Conservation (phyloP, 2,888 invertebrate genomes). For the Schrankia costaestrigalis region DNA sequence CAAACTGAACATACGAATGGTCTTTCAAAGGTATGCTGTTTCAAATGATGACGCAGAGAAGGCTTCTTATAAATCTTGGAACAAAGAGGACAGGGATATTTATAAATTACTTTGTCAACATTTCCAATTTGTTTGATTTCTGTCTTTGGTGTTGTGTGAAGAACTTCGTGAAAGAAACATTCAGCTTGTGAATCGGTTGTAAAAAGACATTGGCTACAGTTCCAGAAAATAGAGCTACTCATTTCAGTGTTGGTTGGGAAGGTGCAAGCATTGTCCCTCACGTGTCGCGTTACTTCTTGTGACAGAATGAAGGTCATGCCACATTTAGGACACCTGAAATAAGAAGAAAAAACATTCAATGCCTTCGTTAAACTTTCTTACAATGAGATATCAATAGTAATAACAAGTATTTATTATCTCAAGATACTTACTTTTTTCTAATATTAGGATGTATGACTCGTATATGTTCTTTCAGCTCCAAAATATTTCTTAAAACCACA, state of each 20-base stretch:
- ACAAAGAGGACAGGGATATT: conserved; percentile 85
- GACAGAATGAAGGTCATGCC: conserved; percentile 84
- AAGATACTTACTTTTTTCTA: conserved; percentile 79
- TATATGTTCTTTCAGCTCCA: conserved; percentile 83
- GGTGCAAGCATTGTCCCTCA: conserved; percentile 81
- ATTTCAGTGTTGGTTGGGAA: conserved; percentile 45
- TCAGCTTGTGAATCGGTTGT: conserved; percentile 85
- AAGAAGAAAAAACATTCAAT: conserved; percentile 18
- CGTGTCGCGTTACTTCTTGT: conserved; percentile 88
- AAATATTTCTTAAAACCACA: conserved; percentile 70
- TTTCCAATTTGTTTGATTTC: conserved; percentile 42
- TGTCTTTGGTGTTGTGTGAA: conserved; percentile 78
- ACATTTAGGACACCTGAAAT: conserved; percentile 86
- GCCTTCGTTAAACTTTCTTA: neutral
- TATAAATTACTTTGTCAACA: conserved; percentile 53
- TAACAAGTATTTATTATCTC: neutral
- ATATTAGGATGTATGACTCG: conserved; percentile 81
- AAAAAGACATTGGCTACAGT: conserved; percentile 82
- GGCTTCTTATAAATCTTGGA: conserved; percentile 83
- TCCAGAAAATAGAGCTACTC: conserved; percentile 62
- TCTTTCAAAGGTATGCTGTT: conserved; percentile 87
- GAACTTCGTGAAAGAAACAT: conserved; percentile 85
- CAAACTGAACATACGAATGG: conserved; percentile 85
- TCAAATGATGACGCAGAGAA: conserved; percentile 85
- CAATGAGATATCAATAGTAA: neutral